Percentiles rank a stretch among this genome's conserved stretches.
phyloP scores from a whole-genome alignment of 2,797 vertebrate genomes.

The Huso huso region DNA sequence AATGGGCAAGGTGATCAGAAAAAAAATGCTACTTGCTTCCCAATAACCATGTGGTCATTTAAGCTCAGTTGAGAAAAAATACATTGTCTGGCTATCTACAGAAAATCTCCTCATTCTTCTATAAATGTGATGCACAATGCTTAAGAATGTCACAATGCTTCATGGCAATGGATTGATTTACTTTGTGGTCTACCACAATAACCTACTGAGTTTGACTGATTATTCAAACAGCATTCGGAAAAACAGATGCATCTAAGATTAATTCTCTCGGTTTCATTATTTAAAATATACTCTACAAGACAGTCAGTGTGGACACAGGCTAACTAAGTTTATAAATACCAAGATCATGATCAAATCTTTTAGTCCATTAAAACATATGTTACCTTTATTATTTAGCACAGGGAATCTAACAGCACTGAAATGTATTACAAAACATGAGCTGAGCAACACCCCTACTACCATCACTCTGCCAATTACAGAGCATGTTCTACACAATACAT shows the following conservation, averaged over 20 bases:
- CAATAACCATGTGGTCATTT: neutral
- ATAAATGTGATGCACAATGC: constrained; percentile 4
- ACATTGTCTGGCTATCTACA: neutral
- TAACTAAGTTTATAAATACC: no score
- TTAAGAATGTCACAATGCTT: neutral
- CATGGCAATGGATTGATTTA: constrained; percentile 20
- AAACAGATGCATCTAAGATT: no score
- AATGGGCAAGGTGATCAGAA: constrained; percentile 1
- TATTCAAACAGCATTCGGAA: constrained; percentile 6
- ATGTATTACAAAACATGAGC: no score
- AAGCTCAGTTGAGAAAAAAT: no score
- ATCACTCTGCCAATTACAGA: neutral
- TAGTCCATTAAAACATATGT: no score
- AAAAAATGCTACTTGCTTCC: neutral
- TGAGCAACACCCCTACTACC: neutral
- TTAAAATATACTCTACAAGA: no score
- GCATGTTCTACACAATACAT: neutral
- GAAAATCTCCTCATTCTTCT: neutral
- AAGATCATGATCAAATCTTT: no score
- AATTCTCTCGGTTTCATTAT: no score
- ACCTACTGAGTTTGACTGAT: constrained; percentile 25
- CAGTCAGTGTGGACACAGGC: no score
- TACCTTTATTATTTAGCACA: no score
- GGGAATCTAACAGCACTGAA: no score
- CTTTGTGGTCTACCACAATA: constrained; percentile 6